These are phyloP conservation scores for Melanostigma gelatinosum DNA, from an alignment of 2,113 vertebrate species.

Conservation along the genomic window DNA sequence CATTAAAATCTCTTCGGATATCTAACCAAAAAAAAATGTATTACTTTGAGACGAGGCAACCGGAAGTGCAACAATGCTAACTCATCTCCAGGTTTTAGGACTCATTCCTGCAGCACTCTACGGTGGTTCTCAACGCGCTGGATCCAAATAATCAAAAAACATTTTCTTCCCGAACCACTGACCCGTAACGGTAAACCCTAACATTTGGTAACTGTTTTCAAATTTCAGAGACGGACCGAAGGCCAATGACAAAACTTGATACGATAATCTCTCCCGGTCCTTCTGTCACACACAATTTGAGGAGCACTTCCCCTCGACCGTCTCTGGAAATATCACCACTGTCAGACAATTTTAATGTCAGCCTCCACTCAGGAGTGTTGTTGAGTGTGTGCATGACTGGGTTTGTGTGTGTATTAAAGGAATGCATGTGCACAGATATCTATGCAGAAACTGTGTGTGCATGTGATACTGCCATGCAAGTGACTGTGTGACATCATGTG, in stretches of 20 bases:
- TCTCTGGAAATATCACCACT: slow-evolving; percentile 46
- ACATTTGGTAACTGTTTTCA: not conserved
- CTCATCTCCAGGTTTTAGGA: not conserved
- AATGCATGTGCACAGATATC: not conserved
- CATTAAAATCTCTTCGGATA: not conserved
- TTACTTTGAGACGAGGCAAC: not conserved
- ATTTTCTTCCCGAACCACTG: not conserved
- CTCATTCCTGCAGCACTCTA: not conserved
- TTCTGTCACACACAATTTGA: not conserved
- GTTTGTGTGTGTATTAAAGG: slow-evolving; percentile 8
- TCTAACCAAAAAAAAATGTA: not conserved
- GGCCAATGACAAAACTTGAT: not conserved
- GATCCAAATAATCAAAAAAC: not conserved
- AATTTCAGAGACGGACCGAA: not conserved
- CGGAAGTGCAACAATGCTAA: not conserved
- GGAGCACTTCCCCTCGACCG: not conserved
- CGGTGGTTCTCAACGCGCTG: not conserved
- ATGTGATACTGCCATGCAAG: not conserved
- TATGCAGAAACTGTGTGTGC: not conserved
- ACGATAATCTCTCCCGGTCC: not conserved
- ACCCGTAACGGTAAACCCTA: not conserved
- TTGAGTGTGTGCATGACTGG: not conserved
- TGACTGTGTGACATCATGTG: not conserved
- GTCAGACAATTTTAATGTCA: slow-evolving; percentile 42
- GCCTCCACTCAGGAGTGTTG: slow-evolving; percentile 5